phyloP scores from a whole-genome alignment of 2,113 vertebrate genomes.

The Riparia riparia region DNA sequence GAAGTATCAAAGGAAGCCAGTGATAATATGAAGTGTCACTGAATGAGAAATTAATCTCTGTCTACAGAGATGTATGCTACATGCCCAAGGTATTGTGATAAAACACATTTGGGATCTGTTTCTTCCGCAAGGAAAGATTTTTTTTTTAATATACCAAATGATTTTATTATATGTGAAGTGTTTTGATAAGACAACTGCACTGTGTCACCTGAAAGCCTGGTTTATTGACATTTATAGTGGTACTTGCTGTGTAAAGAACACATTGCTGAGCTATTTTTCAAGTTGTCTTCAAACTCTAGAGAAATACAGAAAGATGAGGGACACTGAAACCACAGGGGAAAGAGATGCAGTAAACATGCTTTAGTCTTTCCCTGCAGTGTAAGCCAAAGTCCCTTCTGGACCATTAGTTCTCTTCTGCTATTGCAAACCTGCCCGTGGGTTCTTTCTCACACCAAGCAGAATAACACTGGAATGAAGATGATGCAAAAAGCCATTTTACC shows the following conservation, averaged over 20 bases:
- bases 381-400: not conserved
- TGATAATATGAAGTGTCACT: conserved; percentile 8
- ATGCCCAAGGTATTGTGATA: conserved; percentile 1
- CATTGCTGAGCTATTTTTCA: conserved; percentile 41
- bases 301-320: not conserved
- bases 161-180: conserved; percentile 18
- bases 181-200: conserved; percentile 48
- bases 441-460: not conserved
- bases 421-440: not conserved
- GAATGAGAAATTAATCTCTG: conserved; percentile 47
- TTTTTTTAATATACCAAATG: not conserved
- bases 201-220: conserved; percentile 6
- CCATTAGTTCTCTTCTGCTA: not conserved
- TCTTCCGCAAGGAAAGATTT: not conserved
- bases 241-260: not conserved
- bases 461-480: not conserved
- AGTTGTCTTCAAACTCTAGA: not conserved
- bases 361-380: not conserved
- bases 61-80: not conserved
- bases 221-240: not conserved
- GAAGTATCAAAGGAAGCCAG: conserved; percentile 32
- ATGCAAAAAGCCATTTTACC: not conserved
- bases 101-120: conserved; percentile 20
- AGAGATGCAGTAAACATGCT: not conserved
- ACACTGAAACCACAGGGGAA: not conserved